These are phyloP conservation scores for Corbicula japonica DNA, from an alignment of 2,888 invertebrate genomes.

Conservation along the genomic window DNA sequence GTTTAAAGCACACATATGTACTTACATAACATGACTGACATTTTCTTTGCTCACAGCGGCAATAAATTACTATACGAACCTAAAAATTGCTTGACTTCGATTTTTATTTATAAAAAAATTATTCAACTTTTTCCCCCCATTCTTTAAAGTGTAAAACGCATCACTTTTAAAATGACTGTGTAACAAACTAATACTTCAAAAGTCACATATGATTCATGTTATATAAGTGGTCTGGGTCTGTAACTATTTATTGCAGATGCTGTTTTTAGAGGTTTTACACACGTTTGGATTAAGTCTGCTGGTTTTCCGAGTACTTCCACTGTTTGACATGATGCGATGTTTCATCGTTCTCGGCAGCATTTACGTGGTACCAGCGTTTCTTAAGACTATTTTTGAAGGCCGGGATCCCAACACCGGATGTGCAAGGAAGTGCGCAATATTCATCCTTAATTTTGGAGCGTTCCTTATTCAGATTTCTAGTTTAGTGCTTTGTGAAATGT, in stretches of 20 bases:
- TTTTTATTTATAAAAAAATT: no score
- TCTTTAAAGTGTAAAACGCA: no score
- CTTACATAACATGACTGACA: no score
- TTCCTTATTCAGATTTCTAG: conserved; percentile 75
- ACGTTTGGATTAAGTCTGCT: conserved; percentile 82
- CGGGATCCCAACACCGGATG: conserved; percentile 57
- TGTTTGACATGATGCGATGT: conserved; percentile 81
- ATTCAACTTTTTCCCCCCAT: no score
- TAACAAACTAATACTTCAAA: no score
- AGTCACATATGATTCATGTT: no score
- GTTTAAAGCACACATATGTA: no score
- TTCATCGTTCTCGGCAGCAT: conserved; percentile 79
- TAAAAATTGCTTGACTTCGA: no score
- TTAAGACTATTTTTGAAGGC: conserved; percentile 67
- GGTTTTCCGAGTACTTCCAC: conserved; percentile 83
- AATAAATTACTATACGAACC: no score
- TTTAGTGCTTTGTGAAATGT: conserved; percentile 65
- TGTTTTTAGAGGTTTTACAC: conserved; percentile 80
- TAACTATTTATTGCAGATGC: conserved; percentile 73
- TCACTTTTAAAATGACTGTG: no score
- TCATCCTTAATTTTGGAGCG: conserved; percentile 68
- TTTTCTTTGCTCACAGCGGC: no score
- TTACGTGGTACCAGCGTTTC: conserved; percentile 77
- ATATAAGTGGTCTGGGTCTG: no score
- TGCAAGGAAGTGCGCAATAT: conserved; percentile 62